These are phyloP conservation scores for Calcarius ornatus DNA, from an alignment of 2,113 vertebrate species.

Conservation along the genomic window DNA sequence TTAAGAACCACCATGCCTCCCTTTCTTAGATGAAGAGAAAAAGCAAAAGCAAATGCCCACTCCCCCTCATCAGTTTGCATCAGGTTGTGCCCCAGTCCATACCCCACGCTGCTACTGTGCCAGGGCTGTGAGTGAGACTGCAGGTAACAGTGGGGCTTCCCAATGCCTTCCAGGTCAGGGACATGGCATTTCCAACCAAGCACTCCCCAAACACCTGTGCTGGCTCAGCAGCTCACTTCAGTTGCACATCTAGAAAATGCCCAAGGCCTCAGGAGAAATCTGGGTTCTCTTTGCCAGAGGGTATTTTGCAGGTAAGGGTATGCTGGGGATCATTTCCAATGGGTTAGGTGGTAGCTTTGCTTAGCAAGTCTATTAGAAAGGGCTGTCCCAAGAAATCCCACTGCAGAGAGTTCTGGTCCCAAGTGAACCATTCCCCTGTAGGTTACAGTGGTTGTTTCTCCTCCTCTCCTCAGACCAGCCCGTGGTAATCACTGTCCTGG, in stretches of 20 bases:
- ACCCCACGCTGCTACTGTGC: not conserved
- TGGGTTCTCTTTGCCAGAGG: not conserved
- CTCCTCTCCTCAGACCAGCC: conserved; percentile 64
- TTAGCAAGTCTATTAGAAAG: not conserved
- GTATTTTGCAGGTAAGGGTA: not conserved
- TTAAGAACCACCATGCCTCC: not conserved
- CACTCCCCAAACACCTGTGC: not conserved
- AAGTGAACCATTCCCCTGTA: not conserved
- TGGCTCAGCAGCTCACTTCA: not conserved
- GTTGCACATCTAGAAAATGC: not conserved
- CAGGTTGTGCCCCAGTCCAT: not conserved
- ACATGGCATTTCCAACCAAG: accelerated
- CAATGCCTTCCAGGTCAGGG: not conserved
- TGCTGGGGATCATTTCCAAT: not conserved
- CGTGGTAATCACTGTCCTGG: conserved; percentile 63
- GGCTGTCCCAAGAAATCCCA: not conserved
- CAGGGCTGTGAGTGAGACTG: not conserved
- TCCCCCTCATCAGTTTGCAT: not conserved
- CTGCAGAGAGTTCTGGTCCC: not conserved
- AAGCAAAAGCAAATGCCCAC: not conserved
- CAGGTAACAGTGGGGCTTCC: not conserved
- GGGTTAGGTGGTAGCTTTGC: not conserved
- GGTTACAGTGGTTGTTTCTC: not conserved
- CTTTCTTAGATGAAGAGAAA: not conserved
- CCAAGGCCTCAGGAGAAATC: not conserved